A percentile compares a stretch with the other conserved stretches of the same genome.
Conservation (phyloP, 2,888 invertebrate species). For the Parochlus steinenii region DNA sequence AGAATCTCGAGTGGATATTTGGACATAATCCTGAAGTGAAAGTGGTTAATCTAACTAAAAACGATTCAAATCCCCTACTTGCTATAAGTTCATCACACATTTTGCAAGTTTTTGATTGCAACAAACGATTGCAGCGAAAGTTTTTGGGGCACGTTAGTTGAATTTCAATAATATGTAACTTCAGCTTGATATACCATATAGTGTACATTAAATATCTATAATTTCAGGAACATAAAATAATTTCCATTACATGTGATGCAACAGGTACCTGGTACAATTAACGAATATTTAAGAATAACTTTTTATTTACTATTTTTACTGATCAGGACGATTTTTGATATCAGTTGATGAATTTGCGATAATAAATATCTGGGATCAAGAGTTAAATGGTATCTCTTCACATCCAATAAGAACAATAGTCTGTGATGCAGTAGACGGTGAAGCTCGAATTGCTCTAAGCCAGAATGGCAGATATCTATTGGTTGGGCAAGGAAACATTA, state of each 20-base stretch:
- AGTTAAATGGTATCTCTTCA: too few relatives aligned
- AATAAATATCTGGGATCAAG: conserved; percentile 8
- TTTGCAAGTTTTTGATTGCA: conserved; percentile 8
- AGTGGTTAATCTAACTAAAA: conserved; percentile 1
- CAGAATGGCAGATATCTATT: conserved; percentile 7
- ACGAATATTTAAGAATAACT: too few relatives aligned
- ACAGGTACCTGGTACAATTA: too few relatives aligned
- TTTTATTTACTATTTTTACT: too few relatives aligned
- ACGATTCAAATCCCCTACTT: not conserved
- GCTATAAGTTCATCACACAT: not conserved
- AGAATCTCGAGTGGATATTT: conserved; percentile 6
- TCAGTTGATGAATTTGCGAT: conserved; percentile 7
- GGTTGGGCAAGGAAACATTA: conserved; percentile 29
- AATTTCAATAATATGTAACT: conserved; percentile 3
- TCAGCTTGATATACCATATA: not conserved
- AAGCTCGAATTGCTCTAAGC: conserved; percentile 6
- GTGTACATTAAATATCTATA: not conserved
- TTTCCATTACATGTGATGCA: conserved; percentile 3
- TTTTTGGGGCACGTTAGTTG: conserved; percentile 11
- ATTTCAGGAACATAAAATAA: conserved; percentile 2
- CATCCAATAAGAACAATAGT: conserved; percentile 10
- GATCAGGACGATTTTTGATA: conserved; percentile 8
- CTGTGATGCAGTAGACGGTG: not conserved
- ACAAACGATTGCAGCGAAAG: not conserved
- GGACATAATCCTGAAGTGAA: conserved; percentile 1